Conservation (phyloP, 2,797 vertebrate species). For the Etheostoma perlongum region DNA sequence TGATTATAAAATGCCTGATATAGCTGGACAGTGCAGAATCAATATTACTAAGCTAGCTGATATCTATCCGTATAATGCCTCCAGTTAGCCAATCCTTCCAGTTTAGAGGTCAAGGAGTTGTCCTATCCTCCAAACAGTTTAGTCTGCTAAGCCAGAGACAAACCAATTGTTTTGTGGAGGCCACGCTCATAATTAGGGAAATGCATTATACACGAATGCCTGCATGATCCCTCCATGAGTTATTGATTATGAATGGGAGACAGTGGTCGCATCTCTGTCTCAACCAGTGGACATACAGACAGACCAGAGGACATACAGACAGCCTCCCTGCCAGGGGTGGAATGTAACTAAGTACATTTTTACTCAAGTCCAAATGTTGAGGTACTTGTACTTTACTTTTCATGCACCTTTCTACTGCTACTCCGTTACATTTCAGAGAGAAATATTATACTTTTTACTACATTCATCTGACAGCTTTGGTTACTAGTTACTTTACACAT, state of each 20-base stretch:
- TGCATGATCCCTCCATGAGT: conserved; percentile 35
- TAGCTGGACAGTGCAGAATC: conserved; percentile 67
- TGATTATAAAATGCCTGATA: conserved; percentile 70
- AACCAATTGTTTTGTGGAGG: conserved; percentile 14
- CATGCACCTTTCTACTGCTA: too few species aligned
- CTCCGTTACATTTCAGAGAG: too few species aligned
- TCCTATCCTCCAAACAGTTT: conserved; percentile 59
- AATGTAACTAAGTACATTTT: too few species aligned
- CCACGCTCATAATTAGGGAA: conserved; percentile 51
- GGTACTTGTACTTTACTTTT: too few species aligned
- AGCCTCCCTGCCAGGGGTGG: neutral
- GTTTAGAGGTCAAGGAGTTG: conserved; percentile 75
- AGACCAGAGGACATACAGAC: conserved; percentile 36
- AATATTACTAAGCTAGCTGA: conserved; percentile 72
- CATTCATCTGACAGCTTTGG: too few species aligned
- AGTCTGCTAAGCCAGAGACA: conserved; percentile 32
- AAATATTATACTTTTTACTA: too few species aligned
- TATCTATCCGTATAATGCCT: conserved; percentile 65
- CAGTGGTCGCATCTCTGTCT: neutral
- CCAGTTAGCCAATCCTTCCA: conserved; percentile 66
- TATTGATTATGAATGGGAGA: conserved; percentile 62
- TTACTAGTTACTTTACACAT: too few species aligned
- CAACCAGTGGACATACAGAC: conserved; percentile 37
- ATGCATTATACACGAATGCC: conserved; percentile 31
- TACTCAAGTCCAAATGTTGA: too few species aligned